Evolutionary conservation across 2,888 invertebrate species (phyloP), one percentile per base, ranked within the genome.

Genomic region (Nudaria mundana): DNA sequence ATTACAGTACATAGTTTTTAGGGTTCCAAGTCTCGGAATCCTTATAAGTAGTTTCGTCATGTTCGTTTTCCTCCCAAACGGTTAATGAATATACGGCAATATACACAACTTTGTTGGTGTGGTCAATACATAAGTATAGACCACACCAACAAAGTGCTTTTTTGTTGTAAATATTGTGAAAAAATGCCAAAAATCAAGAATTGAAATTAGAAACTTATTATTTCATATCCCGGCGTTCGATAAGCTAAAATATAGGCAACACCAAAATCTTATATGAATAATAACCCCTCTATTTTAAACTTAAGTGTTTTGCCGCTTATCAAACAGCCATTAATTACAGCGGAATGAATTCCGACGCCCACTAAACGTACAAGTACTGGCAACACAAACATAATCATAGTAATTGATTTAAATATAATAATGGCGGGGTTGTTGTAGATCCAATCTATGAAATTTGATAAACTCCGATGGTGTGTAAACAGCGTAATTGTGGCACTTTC

Each of bases 381-480:
- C 38, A 67, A 66, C 63, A 72, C 71, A 76, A 78, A 76, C 71
- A 76, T 81, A 82, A 85, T 85, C 79, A 81, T 63, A 72, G 78
- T 85, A 85, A 87, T 87, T 84, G 86, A 84, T 81, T 84, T 83
- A 79, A 85, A 84, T 82, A 75, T 76, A 76, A 78, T 83, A 84
- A 84, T 81, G 65, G 70, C 66, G 68, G 74, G 68, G 66, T 60
- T 56, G 56, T 45, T 45, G 36, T 34, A 59, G 81, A 78, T 79
- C 55, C 61, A 71, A 80, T 80, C 76, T 64, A 46, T 40, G 56
- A 56, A 66, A 61, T 58, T 63, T 50, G 61, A 65, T 68, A 63
- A 58, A 66, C 63, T 58, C 62, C 48, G 63, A 66, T 68, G 62
- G 66, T 71, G 64, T 76, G 76, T 84, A 83, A 82, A 86, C 80